Percentiles rank a stretch among this genome's conserved stretches.
Evolutionary conservation across 2,888 invertebrate genomes (phyloP).

Genomic region (Ormia ochracea): DNA sequence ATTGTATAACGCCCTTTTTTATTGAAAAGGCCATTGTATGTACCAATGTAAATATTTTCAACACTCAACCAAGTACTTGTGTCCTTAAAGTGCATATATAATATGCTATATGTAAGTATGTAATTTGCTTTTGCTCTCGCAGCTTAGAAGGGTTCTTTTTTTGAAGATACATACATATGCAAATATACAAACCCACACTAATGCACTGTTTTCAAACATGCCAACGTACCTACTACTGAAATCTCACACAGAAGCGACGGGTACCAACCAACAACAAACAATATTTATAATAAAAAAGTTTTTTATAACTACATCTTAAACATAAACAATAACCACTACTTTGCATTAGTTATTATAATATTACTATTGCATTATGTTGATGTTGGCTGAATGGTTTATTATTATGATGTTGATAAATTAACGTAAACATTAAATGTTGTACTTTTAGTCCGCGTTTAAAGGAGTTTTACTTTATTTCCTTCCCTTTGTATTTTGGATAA

Average conservation of each 20-base stretch:
- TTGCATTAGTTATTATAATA: conserved; percentile 55
- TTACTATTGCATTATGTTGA: conserved; percentile 2
- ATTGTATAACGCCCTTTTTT: conserved; percentile 40
- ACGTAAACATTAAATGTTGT: conserved; percentile 7
- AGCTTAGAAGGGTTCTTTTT: conserved; percentile 38
- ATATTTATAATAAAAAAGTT: conserved; percentile 49
- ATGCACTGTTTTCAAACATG: neutral
- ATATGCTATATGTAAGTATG: neutral
- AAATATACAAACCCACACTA: neutral
- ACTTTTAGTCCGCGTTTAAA: conserved; percentile 6
- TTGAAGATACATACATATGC: neutral
- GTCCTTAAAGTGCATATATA: conserved; percentile 30
- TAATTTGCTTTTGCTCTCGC: too few species aligned
- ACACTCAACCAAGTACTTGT: conserved; percentile 47
- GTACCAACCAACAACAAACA: conserved; percentile 14
- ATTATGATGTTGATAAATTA: neutral
- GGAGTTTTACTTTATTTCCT: conserved; percentile 29
- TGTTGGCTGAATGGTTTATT: conserved; percentile 3
- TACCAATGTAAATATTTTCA: conserved; percentile 30
- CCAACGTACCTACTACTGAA: neutral
- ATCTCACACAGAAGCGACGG: conserved; percentile 9
- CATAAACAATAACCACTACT: conserved; percentile 58
- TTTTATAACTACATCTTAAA: conserved; percentile 54
- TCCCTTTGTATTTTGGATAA: neutral
- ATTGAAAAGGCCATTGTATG: conserved; percentile 19